These are phyloP conservation scores for Nasonia oneida DNA, from an alignment of 2,888 invertebrate species.

Conservation along the genomic window DNA sequence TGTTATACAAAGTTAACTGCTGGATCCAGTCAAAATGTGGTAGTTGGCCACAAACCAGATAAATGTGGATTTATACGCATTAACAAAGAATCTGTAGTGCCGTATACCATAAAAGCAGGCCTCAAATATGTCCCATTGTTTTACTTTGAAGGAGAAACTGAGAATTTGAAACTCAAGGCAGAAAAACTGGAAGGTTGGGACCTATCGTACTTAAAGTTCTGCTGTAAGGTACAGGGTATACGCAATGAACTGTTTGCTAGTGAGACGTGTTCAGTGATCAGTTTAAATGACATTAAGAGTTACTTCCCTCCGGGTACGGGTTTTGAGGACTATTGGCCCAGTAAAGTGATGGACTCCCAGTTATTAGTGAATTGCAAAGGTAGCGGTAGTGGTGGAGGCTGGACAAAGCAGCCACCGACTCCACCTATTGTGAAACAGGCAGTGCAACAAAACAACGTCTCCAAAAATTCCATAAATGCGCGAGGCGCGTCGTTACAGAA, in stretches of 20 bases:
- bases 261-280: constrained; percentile 94
- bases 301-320: constrained; percentile 94
- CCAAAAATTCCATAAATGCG: constrained; percentile 73
- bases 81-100: constrained; percentile 95
- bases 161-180: constrained; percentile 92
- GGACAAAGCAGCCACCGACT: constrained; percentile 89
- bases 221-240: constrained; percentile 96
- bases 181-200: constrained; percentile 95
- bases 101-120: constrained; percentile 91
- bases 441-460: constrained; percentile 72
- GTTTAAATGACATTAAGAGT: constrained; percentile 93
- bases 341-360: constrained; percentile 91
- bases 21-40: constrained; percentile 83
- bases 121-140: constrained; percentile 95
- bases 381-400: constrained; percentile 83
- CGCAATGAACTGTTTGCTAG: constrained; percentile 94
- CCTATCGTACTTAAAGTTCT: constrained; percentile 94
- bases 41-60: constrained; percentile 79
- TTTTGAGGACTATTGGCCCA: constrained; percentile 96
- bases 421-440: constrained; percentile 82
- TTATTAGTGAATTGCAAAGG: constrained; percentile 85
- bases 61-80: constrained; percentile 95
- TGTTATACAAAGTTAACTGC: constrained; percentile 91
- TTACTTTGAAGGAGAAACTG: constrained; percentile 95
- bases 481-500: constrained; percentile 59